A percentile compares a stretch with the other conserved stretches of the same genome.
Conservation (phyloP, 64 coral and sea anemone genomes). For the Platygyra sinensis region DNA sequence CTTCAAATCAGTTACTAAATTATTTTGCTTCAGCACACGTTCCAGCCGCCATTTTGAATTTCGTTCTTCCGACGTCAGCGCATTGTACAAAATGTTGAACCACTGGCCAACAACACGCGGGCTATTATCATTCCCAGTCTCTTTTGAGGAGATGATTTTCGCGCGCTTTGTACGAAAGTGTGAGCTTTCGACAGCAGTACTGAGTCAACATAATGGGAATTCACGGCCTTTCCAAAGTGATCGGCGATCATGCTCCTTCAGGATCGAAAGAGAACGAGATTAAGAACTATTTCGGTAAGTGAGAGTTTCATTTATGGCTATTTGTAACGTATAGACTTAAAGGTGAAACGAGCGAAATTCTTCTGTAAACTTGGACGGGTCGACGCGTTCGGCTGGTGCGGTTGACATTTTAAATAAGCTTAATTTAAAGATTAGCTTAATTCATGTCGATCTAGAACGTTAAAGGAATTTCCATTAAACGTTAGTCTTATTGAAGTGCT, state of each 20-base stretch:
- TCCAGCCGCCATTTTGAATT: constrained; percentile 12
- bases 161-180: background rate
- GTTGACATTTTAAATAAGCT: no score
- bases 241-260: constrained; percentile 89
- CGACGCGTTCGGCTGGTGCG: no score
- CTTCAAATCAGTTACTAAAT: background rate
- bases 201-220: constrained; percentile 74
- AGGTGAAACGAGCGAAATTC: no score
- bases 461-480: no score
- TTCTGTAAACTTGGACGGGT: no score
- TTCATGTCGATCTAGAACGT: no score
- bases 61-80: background rate
- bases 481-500: no score
- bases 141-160: background rate
- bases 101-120: background rate
- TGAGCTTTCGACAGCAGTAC: background rate
- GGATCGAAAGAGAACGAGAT: constrained; percentile 97
- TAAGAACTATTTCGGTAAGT: constrained; percentile 99
- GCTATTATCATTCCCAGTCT: background rate
- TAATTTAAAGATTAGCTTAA: no score
- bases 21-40: background rate
- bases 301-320: no score
- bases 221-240: constrained; percentile 93
- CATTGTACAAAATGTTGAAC: background rate
- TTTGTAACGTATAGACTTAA: no score